These are phyloP conservation scores for Acanthisitta chloris DNA, from an alignment of 2,113 vertebrate species.

Conservation along the genomic window DNA sequence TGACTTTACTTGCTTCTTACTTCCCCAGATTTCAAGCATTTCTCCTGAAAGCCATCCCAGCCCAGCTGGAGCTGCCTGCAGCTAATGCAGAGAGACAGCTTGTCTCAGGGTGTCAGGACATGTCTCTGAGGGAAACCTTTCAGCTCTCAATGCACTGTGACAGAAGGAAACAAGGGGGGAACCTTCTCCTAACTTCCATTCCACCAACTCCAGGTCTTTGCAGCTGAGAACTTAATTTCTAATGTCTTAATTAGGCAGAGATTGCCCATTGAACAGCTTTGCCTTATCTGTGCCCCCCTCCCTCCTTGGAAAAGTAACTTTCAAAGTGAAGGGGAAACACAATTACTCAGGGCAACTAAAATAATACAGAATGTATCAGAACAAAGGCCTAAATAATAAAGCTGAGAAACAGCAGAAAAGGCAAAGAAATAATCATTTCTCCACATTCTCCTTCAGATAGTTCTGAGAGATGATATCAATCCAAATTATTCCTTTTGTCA, in stretches of 20 bases:
- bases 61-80: background rate
- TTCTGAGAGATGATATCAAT: background rate
- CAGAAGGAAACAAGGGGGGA: background rate
- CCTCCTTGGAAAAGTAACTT: conserved; percentile 2
- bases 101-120: background rate
- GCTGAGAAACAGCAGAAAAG: background rate
- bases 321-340: background rate
- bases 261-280: conserved; percentile 16
- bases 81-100: conserved; percentile 36
- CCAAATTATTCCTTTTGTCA: background rate
- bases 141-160: background rate
- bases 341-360: background rate
- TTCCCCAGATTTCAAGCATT: background rate
- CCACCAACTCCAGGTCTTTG: background rate
- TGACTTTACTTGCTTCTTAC: background rate
- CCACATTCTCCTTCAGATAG: background rate
- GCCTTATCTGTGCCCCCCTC: background rate
- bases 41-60: background rate
- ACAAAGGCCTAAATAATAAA: conserved; percentile 22
- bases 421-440: background rate
- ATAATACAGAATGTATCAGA: background rate
- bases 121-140: background rate
- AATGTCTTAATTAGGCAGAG: conserved; percentile 37
- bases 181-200: background rate
- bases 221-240: conserved; percentile 21